These are phyloP conservation scores for Aphis gossypii DNA, from an alignment of 1,140 invertebrate species.

Conservation along the genomic window DNA sequence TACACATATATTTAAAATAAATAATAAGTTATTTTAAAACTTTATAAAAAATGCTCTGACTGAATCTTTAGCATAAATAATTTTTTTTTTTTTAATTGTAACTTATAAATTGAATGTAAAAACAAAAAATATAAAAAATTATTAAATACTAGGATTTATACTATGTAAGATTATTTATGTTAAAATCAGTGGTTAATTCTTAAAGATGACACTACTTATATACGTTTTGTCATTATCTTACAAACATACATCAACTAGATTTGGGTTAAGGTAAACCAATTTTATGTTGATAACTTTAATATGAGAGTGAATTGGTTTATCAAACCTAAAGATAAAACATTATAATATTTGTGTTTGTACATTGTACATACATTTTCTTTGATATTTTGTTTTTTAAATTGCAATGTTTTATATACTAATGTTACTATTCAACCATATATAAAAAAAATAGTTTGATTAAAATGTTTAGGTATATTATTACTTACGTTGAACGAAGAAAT, in stretches of 20 bases:
- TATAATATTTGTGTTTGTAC: neutral
- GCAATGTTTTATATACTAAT: neutral
- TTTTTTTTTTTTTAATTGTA: too few relatives aligned
- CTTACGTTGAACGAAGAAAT: conserved; percentile 91
- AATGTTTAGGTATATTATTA: conserved; percentile 61
- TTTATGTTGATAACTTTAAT: neutral
- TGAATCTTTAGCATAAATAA: too few relatives aligned
- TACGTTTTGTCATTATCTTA: neutral
- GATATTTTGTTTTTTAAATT: neutral
- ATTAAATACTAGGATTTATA: too few relatives aligned
- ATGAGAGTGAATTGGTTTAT: neutral
- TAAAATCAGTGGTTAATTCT: neutral
- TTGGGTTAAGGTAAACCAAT: neutral
- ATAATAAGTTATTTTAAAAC: neutral
- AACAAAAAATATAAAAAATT: too few relatives aligned
- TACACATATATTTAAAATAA: neutral
- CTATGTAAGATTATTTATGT: too few relatives aligned
- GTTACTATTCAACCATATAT: neutral
- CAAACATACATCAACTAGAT: neutral
- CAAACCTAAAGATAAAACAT: neutral
- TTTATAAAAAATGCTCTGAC: too few relatives aligned
- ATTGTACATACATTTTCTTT: neutral
- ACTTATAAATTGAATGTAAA: too few relatives aligned
- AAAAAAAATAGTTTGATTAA: neutral
- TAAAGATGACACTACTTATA: neutral